Evolutionary conservation across 2,888 invertebrate genomes (phyloP).

Genomic region (Lasioglossum leucozonium): DNA sequence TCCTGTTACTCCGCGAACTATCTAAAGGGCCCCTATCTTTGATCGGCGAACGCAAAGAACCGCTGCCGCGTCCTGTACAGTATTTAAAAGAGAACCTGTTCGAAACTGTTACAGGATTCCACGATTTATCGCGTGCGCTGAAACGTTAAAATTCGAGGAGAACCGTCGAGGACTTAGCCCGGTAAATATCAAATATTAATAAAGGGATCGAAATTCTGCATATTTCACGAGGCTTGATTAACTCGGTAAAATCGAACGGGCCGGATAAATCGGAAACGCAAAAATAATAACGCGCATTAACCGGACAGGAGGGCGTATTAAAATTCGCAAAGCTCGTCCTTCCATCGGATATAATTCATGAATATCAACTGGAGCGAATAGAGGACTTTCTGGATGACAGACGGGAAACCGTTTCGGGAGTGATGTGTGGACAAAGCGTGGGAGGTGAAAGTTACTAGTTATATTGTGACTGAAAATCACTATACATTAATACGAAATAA

Average conservation of each 20-base stretch:
- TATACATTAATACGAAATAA: too few species aligned
- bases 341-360: not conserved
- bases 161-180: not conserved
- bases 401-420: not conserved
- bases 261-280: not conserved
- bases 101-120: not conserved
- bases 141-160: not conserved
- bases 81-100: not conserved
- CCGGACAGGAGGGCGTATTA: not conserved
- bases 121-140: not conserved
- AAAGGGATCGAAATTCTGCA: not conserved
- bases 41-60: not conserved
- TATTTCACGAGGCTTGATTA: not conserved
- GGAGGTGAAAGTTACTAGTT: too few species aligned
- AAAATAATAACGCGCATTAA: not conserved
- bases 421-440: not conserved
- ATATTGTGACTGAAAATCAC: not conserved
- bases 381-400: not conserved
- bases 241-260: conserved; percentile 1
- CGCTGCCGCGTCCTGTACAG: not conserved
- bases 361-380: not conserved
- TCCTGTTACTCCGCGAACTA: conserved; percentile 4
- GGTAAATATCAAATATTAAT: not conserved
- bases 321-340: not conserved
- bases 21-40: not conserved